Evolutionary conservation across 2,797 vertebrate species (phyloP), one percentile per base, ranked within the genome.

Genomic region (Pyrocephalus nanus): DNA sequence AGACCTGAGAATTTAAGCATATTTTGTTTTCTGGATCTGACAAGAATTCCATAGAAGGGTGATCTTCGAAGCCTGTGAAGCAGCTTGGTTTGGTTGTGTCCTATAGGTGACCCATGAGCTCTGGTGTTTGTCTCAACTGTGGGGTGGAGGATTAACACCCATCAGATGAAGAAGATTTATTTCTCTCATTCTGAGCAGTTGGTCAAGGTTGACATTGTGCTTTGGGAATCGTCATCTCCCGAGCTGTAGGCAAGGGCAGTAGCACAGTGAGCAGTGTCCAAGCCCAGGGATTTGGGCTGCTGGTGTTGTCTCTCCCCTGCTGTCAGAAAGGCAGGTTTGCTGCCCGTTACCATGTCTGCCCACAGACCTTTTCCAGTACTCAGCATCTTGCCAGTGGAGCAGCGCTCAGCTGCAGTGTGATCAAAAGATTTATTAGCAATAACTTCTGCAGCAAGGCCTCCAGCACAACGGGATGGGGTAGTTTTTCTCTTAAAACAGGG

Each of bases 261-360:
- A 55, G 70, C 12, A 0, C n/a, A 26, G 30, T 0, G 1, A 47
- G 62, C 5, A 1, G 7, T 38, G 38, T 84, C 50, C 7, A 1
- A 38, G 23, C 61, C 15, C 8, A 58, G 50, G 36, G 70, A 30
- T 61, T 64, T n/a, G 64, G 61, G 29, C 80, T 89, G 69, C 54
- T 2, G 2, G 4, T 27, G 42, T 25, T 70, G 48, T 64, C 66
- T 60, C 67, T 32, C 47, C 51, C 66, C 34, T 47, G 25, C 72
- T 87, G 64, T 87, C 64, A 58, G 50, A 36, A 43, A 38, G 61
- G 65, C 43, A 69, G 36, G 34, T 87, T 91, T 86, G 23, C 42
- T 65, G 62, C 66, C 72, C 65, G 9, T 22, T 71, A 42, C 1
- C 1, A 36, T 0, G 0, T 36, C 53, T 82, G 51, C 71, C 90